Evolutionary conservation across 2,113 vertebrate species (phyloP), one percentile per base, ranked within the genome.

Genomic region (Rousettus leschenaultii): DNA sequence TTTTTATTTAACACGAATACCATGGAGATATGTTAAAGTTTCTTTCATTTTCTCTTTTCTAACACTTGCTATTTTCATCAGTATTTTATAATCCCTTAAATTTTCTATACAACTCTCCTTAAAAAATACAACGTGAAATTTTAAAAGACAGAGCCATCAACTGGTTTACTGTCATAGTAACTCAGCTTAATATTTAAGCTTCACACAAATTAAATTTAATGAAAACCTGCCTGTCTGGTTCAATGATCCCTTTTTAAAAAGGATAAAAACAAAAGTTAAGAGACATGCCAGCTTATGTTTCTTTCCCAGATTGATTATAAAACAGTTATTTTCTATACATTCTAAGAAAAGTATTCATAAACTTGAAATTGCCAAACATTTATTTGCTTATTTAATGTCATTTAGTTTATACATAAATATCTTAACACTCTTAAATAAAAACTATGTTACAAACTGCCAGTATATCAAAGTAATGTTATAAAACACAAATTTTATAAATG

Each of bases 1-100:
- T 92, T 97, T 98, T 98, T 65, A 96, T 97, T 97, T 95, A 97
- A 95, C 38, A 92, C 78, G 84, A 97, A 96, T 97, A 88, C 96
- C 77, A 84, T 92, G 70, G 97, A 98, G 94, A 95, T 85, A 95
- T 89, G 86, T 86, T 96, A 87, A 96, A 93, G 48, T 97, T 97
- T 97, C 74, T 97, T 97, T 97, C 74, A 16, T 96, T 98, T 98
- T 96, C 78, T 89, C 86, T 97, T 97, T 96, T 93, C 96, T 96
- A 92, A 84, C 93, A 89, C 91, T 86, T 95, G 83, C 96, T 92
- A 94, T 98, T 94, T 95, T 97, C 95, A 92, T 97, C 68, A 86
- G 57, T 45, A 95, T 86, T 96, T 98, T 98, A 90, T 88, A 96
- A 89, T 86, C 89, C 73, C 98, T 84, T 95, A 90, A 96, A 91